Conservation (phyloP, 2,113 vertebrate genomes). For the Xerus inauris region DNA sequence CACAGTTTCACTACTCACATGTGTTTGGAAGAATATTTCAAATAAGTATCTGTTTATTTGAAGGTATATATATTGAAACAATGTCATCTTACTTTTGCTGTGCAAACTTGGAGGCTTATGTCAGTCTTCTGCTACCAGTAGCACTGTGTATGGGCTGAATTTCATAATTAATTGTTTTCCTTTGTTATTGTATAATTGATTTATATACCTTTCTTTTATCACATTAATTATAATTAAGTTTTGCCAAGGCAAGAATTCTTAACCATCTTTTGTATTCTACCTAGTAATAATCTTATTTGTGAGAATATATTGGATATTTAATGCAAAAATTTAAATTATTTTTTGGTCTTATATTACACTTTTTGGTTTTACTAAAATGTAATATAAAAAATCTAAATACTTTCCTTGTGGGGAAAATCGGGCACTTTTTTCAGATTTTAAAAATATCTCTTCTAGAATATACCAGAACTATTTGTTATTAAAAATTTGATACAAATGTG, state of each 20-base stretch:
- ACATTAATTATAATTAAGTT: neutral
- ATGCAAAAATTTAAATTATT: neutral
- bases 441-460: neutral
- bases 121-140: neutral
- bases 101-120: neutral
- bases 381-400: neutral
- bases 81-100: constrained; percentile 3
- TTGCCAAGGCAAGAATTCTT: neutral
- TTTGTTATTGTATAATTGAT: constrained; percentile 28
- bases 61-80: neutral
- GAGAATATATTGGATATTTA: neutral
- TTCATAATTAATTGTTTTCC: neutral
- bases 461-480: neutral
- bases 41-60: neutral
- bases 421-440: neutral
- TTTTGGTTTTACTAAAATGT: neutral
- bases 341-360: neutral
- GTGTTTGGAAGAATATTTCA: neutral
- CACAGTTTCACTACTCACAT: neutral
- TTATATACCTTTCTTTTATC: neutral
- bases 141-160: neutral
- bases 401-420: neutral
- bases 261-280: neutral
- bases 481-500: neutral
- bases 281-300: neutral